Conservation (phyloP, 2,888 invertebrate species). For the Minunthozetes semirufus region DNA sequence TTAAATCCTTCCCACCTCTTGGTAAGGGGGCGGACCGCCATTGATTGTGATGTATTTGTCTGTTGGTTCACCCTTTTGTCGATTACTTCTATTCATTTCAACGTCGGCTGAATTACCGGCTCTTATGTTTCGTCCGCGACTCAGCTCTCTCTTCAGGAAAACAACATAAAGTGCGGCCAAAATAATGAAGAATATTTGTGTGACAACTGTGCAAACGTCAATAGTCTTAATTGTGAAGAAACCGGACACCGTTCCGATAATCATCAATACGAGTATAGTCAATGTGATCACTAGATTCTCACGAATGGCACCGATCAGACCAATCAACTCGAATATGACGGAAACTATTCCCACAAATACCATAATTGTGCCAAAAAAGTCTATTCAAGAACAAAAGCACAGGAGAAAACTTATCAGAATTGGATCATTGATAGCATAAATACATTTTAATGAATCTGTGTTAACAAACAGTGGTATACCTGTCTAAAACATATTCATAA, state of each 20-base stretch:
- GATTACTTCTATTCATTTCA: neutral
- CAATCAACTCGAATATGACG: constrained; percentile 3
- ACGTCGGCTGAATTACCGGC: neutral
- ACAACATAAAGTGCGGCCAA: constrained; percentile 3
- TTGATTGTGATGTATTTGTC: neutral
- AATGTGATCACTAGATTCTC: neutral
- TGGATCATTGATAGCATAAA: neutral
- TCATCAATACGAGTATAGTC: neutral
- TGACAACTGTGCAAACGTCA: neutral
- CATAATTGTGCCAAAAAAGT: constrained; percentile 18
- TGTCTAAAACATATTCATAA: too few species aligned
- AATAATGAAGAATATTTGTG: neutral
- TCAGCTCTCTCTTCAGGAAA: neutral
- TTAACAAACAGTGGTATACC: too few species aligned
- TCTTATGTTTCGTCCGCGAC: too few species aligned
- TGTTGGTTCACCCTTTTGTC: neutral
- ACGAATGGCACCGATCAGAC: neutral
- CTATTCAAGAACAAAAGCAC: neutral
- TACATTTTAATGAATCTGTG: too few species aligned
- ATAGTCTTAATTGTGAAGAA: neutral
- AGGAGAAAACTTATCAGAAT: neutral
- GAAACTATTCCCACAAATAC: constrained; percentile 1
- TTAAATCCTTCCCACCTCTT: neutral
- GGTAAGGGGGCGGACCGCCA: neutral
- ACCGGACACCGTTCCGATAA: neutral